Percentiles rank a stretch among this genome's conserved stretches.
These are phyloP conservation scores for Buteo buteo DNA, from an alignment of 2,113 vertebrate genomes.

Conservation along the genomic window DNA sequence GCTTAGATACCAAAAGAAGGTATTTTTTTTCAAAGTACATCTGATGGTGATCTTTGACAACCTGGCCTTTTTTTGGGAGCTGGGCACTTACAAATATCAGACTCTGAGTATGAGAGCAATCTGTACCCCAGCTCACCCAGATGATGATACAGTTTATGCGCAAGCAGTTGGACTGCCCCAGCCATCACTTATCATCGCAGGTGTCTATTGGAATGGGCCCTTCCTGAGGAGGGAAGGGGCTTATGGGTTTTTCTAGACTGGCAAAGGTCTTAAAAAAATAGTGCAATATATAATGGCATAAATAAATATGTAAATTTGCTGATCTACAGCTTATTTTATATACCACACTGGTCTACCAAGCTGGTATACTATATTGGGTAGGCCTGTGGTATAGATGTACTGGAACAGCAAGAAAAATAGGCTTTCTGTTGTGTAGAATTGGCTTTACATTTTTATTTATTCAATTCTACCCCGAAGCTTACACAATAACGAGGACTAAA, in stretches of 20 bases:
- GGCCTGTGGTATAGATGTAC: neutral
- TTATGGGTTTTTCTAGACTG: neutral
- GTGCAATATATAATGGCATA: neutral
- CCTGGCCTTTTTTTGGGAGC: neutral
- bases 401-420: neutral
- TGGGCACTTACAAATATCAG: neutral
- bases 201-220: neutral
- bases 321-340: neutral
- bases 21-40: neutral
- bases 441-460: neutral
- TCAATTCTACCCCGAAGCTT: neutral
- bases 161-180: neutral
- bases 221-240: neutral
- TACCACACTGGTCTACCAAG: neutral
- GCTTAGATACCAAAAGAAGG: neutral
- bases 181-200: rapidly evolving
- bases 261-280: neutral
- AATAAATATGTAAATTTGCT: neutral
- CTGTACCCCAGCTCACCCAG: neutral
- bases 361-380: neutral
- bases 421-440: neutral
- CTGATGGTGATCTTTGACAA: neutral
- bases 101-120: neutral
- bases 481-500: neutral
- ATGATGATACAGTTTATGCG: neutral